These are phyloP conservation scores for Brachirus orientalis DNA, from an alignment of 2,113 vertebrate species.

Conservation along the genomic window DNA sequence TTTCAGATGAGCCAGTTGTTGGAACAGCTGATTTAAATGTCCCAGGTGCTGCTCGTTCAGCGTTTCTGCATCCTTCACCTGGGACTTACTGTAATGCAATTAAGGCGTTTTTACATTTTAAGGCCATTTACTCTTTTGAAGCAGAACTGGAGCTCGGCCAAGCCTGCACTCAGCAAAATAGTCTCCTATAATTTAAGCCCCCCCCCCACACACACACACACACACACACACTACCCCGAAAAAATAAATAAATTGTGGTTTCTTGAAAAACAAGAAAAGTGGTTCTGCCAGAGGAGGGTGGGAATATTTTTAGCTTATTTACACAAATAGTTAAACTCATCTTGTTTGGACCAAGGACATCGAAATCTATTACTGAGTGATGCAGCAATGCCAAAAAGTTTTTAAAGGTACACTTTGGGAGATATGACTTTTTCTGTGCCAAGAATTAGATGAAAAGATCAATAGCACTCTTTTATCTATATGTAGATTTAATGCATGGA, in stretches of 20 bases:
- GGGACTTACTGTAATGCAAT: conserved; percentile 41
- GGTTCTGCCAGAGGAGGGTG: neutral
- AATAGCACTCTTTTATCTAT: neutral
- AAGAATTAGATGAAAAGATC: conserved; percentile 1
- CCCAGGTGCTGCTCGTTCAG: conserved; percentile 50
- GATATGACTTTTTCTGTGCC: neutral
- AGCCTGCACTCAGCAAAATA: conserved; percentile 44
- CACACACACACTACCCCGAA: neutral
- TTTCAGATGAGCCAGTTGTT: conserved; percentile 19
- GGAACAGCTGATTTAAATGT: conserved; percentile 53
- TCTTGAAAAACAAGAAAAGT: conserved; percentile 4
- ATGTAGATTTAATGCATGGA: too few species aligned
- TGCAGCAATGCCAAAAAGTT: neutral
- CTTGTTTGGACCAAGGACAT: conserved; percentile 22
- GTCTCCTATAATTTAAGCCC: conserved; percentile 16
- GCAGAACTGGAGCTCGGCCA: conserved; percentile 26
- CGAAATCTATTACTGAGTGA: neutral
- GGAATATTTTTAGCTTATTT: conserved; percentile 1
- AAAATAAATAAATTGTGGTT: conserved; percentile 15
- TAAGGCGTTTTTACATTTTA: conserved; percentile 29
- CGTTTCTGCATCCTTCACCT: conserved; percentile 22
- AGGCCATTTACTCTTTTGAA: conserved; percentile 43
- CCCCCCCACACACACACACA: neutral
- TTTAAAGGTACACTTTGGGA: neutral
- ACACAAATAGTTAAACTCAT: conserved; percentile 22